Conservation (phyloP, 2,888 invertebrate species). For the Coleophora flavipennella region DNA sequence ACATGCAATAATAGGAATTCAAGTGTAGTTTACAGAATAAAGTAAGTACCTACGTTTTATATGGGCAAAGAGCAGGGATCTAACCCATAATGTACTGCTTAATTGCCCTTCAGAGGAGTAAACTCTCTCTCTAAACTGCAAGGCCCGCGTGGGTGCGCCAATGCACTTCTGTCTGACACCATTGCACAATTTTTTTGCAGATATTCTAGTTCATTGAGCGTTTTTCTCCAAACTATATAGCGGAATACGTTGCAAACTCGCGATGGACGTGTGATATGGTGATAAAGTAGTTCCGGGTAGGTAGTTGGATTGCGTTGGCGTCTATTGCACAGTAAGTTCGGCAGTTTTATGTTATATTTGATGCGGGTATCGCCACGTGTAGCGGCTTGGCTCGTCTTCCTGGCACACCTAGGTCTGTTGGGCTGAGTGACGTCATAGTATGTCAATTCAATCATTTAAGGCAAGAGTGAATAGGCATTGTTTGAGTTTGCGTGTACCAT, state of each 20-base stretch:
- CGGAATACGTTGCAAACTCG: not conserved
- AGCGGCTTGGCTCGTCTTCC: slow-evolving; percentile 25
- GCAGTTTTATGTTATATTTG: slow-evolving; percentile 33
- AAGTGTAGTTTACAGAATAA: no score
- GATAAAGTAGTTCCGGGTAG: slow-evolving; percentile 8
- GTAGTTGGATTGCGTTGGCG: slow-evolving; percentile 22
- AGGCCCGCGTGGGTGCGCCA: slow-evolving; percentile 40
- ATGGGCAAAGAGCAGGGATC: no score
- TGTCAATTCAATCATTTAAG: no score
- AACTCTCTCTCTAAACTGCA: slow-evolving; percentile 25
- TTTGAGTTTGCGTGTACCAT: no score
- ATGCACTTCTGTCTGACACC: slow-evolving; percentile 22
- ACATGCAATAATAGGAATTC: no score
- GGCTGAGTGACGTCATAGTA: no score
- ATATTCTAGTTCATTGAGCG: slow-evolving; percentile 8
- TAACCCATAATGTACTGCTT: slow-evolving; percentile 11
- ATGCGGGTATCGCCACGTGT: slow-evolving; percentile 28
- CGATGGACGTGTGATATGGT: not conserved
- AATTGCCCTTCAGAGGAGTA: slow-evolving; percentile 23
- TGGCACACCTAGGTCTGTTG: slow-evolving; percentile 12
- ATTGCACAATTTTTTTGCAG: not conserved
- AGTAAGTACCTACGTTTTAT: no score
- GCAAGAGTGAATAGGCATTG: no score
- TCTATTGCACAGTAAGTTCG: slow-evolving; percentile 35
- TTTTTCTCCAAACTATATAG: not conserved